Conservation (phyloP, 2,113 vertebrate genomes). For the Carettochelys insculpta region DNA sequence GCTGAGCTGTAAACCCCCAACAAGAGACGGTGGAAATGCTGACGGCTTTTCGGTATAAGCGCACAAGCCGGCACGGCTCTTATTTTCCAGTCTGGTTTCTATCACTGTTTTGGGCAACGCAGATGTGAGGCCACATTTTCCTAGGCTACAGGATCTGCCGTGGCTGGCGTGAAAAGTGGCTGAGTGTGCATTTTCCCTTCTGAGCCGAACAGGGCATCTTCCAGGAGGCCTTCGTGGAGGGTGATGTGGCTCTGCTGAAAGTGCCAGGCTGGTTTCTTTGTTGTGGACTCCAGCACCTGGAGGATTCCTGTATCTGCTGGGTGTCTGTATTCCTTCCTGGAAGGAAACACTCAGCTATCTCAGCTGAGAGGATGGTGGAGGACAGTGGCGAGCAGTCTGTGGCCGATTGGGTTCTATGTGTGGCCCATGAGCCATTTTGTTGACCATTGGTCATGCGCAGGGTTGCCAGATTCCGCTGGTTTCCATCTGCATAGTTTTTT, state of each 20-base stretch:
- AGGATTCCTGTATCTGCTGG: background rate
- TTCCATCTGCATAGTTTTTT: too few relatives aligned
- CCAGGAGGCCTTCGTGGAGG: too few relatives aligned
- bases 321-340: background rate
- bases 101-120: background rate
- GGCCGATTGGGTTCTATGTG: too few relatives aligned
- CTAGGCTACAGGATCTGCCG: background rate
- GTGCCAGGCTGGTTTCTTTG: background rate
- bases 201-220: background rate
- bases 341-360: background rate
- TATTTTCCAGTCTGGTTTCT: slow-evolving; percentile 19
- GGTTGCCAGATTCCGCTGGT: too few relatives aligned
- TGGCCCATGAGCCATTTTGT: too few relatives aligned
- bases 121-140: background rate
- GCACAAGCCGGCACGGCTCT: background rate
- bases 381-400: too few relatives aligned
- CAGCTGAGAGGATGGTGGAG: background rate
- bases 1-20: background rate
- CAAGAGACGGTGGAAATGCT: background rate
- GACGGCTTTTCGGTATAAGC: background rate
- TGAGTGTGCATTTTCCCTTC: background rate
- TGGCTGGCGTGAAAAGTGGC: background rate
- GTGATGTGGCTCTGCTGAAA: background rate
- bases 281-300: background rate
- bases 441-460: too few relatives aligned